Conservation (phyloP, 2,113 vertebrate genomes). For the Nothocercus julius region DNA sequence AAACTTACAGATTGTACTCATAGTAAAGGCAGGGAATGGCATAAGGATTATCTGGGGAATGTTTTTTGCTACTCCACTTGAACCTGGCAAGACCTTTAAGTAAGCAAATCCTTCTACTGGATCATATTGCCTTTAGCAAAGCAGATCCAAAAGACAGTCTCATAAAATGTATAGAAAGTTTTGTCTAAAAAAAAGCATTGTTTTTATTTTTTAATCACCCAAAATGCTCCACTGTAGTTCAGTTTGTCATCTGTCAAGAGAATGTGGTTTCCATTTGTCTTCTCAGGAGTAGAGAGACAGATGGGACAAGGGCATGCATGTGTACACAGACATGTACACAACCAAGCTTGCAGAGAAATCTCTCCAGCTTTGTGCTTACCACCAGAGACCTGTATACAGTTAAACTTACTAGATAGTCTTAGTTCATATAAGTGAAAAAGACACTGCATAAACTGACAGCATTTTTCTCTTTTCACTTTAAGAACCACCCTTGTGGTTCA, state of each 20-base stretch:
- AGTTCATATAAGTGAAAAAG: slow-evolving; percentile 35
- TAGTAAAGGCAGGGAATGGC: not conserved
- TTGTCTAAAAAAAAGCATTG: too few species aligned
- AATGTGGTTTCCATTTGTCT: not conserved
- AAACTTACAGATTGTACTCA: not conserved
- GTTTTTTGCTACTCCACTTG: not conserved
- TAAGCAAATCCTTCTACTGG: not conserved
- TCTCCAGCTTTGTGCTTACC: slow-evolving; percentile 23
- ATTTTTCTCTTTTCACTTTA: slow-evolving; percentile 36
- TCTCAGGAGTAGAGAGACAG: not conserved
- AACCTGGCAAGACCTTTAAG: not conserved
- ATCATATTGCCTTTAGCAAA: not conserved
- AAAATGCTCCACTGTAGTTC: not conserved
- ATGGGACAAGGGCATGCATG: not conserved
- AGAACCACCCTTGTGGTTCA: slow-evolving; percentile 32
- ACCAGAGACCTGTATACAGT: not conserved
- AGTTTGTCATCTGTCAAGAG: not conserved
- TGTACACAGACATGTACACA: not conserved
- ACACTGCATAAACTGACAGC: slow-evolving; percentile 3
- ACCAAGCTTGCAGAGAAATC: not conserved
- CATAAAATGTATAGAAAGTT: not conserved
- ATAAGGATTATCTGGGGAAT: not conserved
- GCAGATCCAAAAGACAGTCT: not conserved
- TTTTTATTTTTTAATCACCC: not conserved
- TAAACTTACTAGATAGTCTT: slow-evolving; percentile 23